Evolutionary conservation across 2,888 invertebrate species (phyloP).

Genomic region (Drosophila neutralis): DNA sequence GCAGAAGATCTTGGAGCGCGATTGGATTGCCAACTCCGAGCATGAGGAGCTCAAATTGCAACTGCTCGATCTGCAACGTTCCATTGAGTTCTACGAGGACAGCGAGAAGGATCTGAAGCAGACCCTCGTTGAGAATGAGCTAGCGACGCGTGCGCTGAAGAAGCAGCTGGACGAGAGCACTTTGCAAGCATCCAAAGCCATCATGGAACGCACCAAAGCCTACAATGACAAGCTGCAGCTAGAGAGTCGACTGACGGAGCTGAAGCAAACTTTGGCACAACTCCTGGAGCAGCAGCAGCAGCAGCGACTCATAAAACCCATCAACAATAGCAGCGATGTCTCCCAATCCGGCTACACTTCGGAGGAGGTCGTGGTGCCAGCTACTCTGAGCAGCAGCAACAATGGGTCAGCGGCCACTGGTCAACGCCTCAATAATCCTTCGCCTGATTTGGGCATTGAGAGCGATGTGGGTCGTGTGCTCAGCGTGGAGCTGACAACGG

Average conservation of each 20-base stretch:
- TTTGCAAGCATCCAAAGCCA: slow-evolving; percentile 90
- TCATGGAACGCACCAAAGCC: slow-evolving; percentile 90
- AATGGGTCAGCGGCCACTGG: slow-evolving; percentile 45
- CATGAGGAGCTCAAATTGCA: slow-evolving; percentile 86
- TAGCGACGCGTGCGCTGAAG: slow-evolving; percentile 87
- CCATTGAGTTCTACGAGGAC: slow-evolving; percentile 83
- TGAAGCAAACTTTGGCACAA: slow-evolving; percentile 62
- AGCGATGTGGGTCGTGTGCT: slow-evolving; percentile 90
- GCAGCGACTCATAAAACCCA: slow-evolving; percentile 67
- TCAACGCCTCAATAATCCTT: slow-evolving; percentile 86
- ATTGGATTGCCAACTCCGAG: slow-evolving; percentile 86
- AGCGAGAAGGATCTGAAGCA: slow-evolving; percentile 85
- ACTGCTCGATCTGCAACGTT: slow-evolving; percentile 84
- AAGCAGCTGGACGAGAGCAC: slow-evolving; percentile 90
- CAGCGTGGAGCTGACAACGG: slow-evolving; percentile 84
- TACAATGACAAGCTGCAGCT: slow-evolving; percentile 89
- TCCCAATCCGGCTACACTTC: slow-evolving; percentile 85
- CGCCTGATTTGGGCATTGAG: slow-evolving; percentile 96
- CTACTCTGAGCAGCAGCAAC: slow-evolving; percentile 35
- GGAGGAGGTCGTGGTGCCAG: slow-evolving; percentile 82
- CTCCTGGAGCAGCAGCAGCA: slow-evolving; percentile 61
- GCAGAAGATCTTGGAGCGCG: slow-evolving; percentile 86
- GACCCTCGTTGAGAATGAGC: slow-evolving; percentile 83
- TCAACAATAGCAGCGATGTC: slow-evolving; percentile 69
- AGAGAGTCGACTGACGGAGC: slow-evolving; percentile 85